Evolutionary conservation across 1,140 invertebrate genomes (phyloP), one percentile per base, ranked within the genome.

Genomic region (Plutomurus gul): DNA sequence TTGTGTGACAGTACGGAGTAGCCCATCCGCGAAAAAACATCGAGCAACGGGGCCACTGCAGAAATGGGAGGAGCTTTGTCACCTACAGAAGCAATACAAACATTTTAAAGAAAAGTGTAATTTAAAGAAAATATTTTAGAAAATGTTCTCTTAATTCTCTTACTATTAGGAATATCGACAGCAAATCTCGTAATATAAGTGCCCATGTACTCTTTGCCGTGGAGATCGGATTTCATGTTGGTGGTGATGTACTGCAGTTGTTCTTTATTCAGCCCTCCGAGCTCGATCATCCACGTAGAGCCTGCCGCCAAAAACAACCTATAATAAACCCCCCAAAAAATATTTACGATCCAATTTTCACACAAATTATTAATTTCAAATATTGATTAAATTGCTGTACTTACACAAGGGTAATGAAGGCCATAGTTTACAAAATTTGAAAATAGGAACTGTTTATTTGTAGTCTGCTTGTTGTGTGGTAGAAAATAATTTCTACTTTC

Each of bases 111-210:
- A 20, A 39, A 39, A 5, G 36, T 16, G 13, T 20, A 18, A 47
- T 47, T 18, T 47, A 8, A 49, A 22, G 25, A 20, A 7, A 11
- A 56, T n/a, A 43, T 43, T 43, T n/a, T 43, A 30, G 22, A 60
- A 25, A 60, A 25, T 60, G 1, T 1, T 60, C 25, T 33, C 30
- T 10, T 60, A 30, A 33, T 65, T 3, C 7, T n/a, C 75, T 77
- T 77, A 77, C 76, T 77, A 20, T 47, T 47, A 18, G 75, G 75
- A 33, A 71, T 18, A n/a, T 77, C 70, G 0, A 77, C 76, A 71
- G n/a, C 37, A 27, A 77, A 77, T 40, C 76, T 18, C 6, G 65
- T 25, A 10, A 77, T 18, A 33, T 72, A 40, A 25, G 10, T 30
- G 3, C 65, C 76, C 40, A 77, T 36, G 30, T 72, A 77, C n/a